A percentile compares a stretch with the other conserved stretches of the same genome.
phyloP scores from a whole-genome alignment of 2,888 invertebrate species.

The Drosophila villosipedis region DNA sequence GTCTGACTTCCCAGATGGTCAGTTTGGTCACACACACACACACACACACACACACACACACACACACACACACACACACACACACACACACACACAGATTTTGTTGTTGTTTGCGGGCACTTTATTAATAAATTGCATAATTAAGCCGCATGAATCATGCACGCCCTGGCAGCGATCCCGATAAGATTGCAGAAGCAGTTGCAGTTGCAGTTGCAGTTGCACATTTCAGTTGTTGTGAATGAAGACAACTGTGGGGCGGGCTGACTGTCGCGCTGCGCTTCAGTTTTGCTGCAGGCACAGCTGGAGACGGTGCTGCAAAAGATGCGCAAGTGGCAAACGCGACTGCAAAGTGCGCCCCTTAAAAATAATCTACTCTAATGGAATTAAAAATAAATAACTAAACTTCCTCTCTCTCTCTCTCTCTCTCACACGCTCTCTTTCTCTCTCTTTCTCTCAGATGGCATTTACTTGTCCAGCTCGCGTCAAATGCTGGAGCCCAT shows the following conservation, averaged over 20 bases:
- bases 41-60: neutral
- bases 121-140: slow-evolving; percentile 79
- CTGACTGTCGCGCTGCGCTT: slow-evolving; percentile 42
- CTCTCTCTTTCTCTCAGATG: slow-evolving; percentile 72
- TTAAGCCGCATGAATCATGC: slow-evolving; percentile 63
- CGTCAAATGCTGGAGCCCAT: slow-evolving; percentile 91
- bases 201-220: slow-evolving; percentile 21
- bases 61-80: neutral
- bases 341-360: slow-evolving; percentile 41
- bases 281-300: slow-evolving; percentile 56
- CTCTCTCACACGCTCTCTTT: neutral
- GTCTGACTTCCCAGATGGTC: slow-evolving; percentile 16
- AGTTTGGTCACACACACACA: slow-evolving; percentile 1
- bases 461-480: slow-evolving; percentile 83
- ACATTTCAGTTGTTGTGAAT: slow-evolving; percentile 24
- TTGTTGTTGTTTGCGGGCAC: slow-evolving; percentile 7
- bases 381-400: slow-evolving; percentile 6
- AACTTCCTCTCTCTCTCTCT: neutral
- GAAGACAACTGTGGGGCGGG: slow-evolving; percentile 23
- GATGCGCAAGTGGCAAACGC: slow-evolving; percentile 59
- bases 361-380: slow-evolving; percentile 8
- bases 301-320: slow-evolving; percentile 58
- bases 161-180: slow-evolving; percentile 23
- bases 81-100: neutral
- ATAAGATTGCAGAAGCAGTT: slow-evolving; percentile 48